These are phyloP conservation scores for Tachycineta bicolor DNA, from an alignment of 2,113 vertebrate species.

Conservation along the genomic window DNA sequence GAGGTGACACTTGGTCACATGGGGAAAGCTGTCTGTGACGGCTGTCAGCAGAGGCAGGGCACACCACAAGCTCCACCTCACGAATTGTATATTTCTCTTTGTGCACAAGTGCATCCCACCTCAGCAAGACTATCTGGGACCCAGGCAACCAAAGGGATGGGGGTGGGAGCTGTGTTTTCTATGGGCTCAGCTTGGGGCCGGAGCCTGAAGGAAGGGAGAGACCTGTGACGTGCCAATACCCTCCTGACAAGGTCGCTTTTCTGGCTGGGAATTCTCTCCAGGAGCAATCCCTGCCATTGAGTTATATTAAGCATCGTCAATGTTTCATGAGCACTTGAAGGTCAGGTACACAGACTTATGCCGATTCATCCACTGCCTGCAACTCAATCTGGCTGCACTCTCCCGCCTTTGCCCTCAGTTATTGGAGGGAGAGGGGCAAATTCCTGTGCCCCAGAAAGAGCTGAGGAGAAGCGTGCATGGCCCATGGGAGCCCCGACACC, in stretches of 20 bases:
- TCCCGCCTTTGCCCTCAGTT: neutral
- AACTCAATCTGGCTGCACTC: neutral
- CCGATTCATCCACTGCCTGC: constrained; percentile 20
- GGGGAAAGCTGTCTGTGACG: neutral
- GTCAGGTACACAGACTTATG: constrained; percentile 33
- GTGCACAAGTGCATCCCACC: neutral
- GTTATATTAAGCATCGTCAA: constrained; percentile 64
- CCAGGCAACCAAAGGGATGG: neutral
- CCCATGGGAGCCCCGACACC: rapidly evolving
- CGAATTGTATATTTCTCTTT: neutral
- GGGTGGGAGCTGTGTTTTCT: neutral
- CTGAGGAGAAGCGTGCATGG: rapidly evolving
- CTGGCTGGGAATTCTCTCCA: neutral
- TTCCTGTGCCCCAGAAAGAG: neutral
- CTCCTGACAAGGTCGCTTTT: neutral
- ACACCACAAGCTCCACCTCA: neutral
- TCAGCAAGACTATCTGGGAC: neutral
- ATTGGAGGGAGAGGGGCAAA: neutral
- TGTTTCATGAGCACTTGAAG: constrained; percentile 72
- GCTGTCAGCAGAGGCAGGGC: neutral
- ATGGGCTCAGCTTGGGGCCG: rapidly evolving
- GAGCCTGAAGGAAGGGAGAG: neutral
- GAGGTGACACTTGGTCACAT: neutral
- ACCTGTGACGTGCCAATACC: rapidly evolving
- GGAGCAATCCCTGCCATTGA: neutral